These are phyloP conservation scores for Pandion haliaetus DNA, from an alignment of 2,113 vertebrate genomes.

Conservation along the genomic window DNA sequence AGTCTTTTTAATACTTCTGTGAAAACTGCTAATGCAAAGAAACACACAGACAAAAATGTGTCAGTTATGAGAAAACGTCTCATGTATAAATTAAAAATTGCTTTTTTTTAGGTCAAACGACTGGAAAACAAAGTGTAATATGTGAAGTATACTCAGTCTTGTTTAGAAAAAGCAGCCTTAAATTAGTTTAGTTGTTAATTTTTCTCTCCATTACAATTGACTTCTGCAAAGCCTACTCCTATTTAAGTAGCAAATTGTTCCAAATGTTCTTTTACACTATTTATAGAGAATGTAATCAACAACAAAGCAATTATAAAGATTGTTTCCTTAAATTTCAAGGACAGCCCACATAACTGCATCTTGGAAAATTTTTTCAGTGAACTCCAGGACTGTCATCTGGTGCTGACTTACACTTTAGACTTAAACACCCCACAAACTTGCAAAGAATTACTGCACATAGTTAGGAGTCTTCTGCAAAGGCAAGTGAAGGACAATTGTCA, in stretches of 20 bases:
- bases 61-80: not conserved
- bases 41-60: not conserved
- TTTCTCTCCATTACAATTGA: not conserved
- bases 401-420: not conserved
- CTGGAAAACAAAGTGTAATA: not conserved
- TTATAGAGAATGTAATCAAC: not conserved
- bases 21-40: not conserved
- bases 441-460: not conserved
- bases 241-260: not conserved
- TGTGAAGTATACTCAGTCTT: not conserved
- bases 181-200: not conserved
- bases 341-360: not conserved
- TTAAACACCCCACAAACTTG: not conserved
- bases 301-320: not conserved
- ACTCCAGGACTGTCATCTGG: not conserved
- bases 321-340: not conserved
- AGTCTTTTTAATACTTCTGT: not conserved
- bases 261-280: not conserved
- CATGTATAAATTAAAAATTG: not conserved
- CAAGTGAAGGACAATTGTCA: not conserved
- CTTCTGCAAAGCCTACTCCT: not conserved
- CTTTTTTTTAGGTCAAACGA: not conserved
- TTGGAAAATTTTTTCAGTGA: not conserved
- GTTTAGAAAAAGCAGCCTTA: not conserved
- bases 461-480: not conserved